A percentile compares a stretch with the other conserved stretches of the same genome.
These are phyloP conservation scores for Thinocorus orbignyianus DNA, from an alignment of 2,113 vertebrate genomes.

Conservation along the genomic window DNA sequence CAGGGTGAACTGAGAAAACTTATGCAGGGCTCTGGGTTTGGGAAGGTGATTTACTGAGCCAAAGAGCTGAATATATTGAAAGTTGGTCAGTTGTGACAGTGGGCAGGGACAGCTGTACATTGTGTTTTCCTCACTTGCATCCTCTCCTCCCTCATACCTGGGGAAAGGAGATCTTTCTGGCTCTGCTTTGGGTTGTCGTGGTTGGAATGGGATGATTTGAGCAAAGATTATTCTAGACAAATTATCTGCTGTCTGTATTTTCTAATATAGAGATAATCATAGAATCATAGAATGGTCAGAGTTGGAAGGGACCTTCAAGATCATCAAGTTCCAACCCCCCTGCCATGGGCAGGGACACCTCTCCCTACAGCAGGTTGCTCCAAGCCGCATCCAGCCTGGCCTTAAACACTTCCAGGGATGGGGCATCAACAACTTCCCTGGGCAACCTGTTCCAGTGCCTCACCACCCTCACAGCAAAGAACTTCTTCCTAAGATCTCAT, in stretches of 20 bases:
- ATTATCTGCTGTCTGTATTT: neutral
- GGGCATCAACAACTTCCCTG: too few species aligned
- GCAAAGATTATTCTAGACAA: neutral
- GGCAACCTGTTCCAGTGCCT: too few species aligned
- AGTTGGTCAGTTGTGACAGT: accelerated
- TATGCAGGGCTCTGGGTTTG: neutral
- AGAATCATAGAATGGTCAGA: too few species aligned
- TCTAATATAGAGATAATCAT: neutral
- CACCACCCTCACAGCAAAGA: too few species aligned
- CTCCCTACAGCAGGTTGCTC: too few species aligned
- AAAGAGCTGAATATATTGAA: neutral
- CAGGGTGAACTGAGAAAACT: neutral
- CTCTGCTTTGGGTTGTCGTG: neutral
- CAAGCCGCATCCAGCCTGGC: too few species aligned
- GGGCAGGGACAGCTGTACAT: neutral
- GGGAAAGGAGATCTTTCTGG: neutral
- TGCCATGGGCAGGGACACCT: too few species aligned
- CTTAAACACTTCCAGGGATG: too few species aligned
- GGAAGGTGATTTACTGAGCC: neutral
- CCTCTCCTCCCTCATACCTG: neutral
- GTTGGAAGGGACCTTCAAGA: too few species aligned
- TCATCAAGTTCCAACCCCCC: too few species aligned
- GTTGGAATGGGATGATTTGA: neutral
- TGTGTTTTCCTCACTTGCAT: neutral
- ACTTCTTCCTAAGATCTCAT: too few species aligned